Percentiles rank a stretch among this genome's conserved stretches.
Evolutionary conservation across 2,113 vertebrate species (phyloP).

Genomic region (Crotophaga sulcirostris): DNA sequence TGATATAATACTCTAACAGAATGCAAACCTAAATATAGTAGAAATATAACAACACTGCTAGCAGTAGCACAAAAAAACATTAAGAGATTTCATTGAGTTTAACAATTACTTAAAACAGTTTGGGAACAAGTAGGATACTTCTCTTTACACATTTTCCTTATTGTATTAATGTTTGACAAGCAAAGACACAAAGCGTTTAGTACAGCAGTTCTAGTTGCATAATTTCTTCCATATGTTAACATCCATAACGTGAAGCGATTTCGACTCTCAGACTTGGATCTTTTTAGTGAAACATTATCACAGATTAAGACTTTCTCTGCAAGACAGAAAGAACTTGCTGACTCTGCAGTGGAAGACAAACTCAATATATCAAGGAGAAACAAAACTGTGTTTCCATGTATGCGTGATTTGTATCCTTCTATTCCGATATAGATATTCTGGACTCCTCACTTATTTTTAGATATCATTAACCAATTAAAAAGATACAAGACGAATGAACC

Average conservation of each 20-base stretch:
- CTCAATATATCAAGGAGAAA: slow-evolving; percentile 29
- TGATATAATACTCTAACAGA: background rate
- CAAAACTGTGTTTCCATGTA: background rate
- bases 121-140: slow-evolving; percentile 24
- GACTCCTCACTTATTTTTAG: slow-evolving; percentile 9
- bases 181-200: slow-evolving; percentile 40
- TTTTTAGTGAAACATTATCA: slow-evolving; percentile 69
- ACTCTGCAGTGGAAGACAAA: slow-evolving; percentile 53
- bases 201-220: background rate
- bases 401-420: background rate
- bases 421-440: background rate
- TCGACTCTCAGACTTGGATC: slow-evolving; percentile 42
- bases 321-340: slow-evolving; percentile 63
- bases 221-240: slow-evolving; percentile 64
- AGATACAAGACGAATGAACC: slow-evolving; percentile 17
- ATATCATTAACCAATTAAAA: slow-evolving; percentile 44
- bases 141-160: slow-evolving; percentile 24
- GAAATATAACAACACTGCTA: background rate
- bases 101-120: background rate
- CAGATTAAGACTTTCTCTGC: slow-evolving; percentile 53
- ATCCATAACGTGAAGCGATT: slow-evolving; percentile 45
- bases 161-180: slow-evolving; percentile 62
- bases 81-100: slow-evolving; percentile 32
- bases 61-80: slow-evolving; percentile 8
- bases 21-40: background rate